Base-by-base conservation (phyloP, 2,113 vertebrate genomes). In the Atlantisia rogersi region DNA sequence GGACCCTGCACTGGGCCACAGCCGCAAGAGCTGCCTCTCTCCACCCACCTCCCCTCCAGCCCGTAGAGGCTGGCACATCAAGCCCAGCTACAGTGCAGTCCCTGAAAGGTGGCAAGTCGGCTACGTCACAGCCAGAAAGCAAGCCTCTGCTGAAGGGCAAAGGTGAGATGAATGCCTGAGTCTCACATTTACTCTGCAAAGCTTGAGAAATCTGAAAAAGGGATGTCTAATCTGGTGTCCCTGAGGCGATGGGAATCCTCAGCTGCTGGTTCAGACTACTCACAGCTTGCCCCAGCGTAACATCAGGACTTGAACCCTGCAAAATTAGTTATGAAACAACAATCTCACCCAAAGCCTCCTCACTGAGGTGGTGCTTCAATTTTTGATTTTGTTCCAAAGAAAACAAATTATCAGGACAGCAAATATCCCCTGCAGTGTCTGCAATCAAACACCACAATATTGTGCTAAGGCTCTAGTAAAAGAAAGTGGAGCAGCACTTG, bases 391-490 rank as follows among this genome's bases (percentile, higher is more conserved):
- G 68, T 78, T 95, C 93, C 94, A 95, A 70, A 2, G 35, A 77
- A 83, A 96, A 71, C 90, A 71, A 92, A 88, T 94, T 95, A 90
- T 26, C 67, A 58, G 95, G 90, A 96, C 78, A 96, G 90, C 67
- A 90, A 95, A 88, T 82, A 92, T 70, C 87, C 90, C 94, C 93
- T 4, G 6, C 94, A 62, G 84, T 42, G 71, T 67, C 93, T 92
- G 87, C 90, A 93, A 82, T 82, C 87, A 80, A 89, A 86, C 58
- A 28, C 65, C 62, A 77, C 78, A 73, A 18, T 35, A 71, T 69
- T 77, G 75, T 82, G 79, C 83, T 87, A 70, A 63, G 70, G 86
- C 81, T 88, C 82, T 15, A 55, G 85, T 76, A 91, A 85, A 62
- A 90, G 79, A 81, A 90, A 96, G 87, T 25, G 39, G 78, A 92